A percentile compares a stretch with the other conserved stretches of the same genome.
These are phyloP conservation scores for Pelecanoides urinatrix DNA, from an alignment of 2,113 vertebrate species.

Conservation along the genomic window DNA sequence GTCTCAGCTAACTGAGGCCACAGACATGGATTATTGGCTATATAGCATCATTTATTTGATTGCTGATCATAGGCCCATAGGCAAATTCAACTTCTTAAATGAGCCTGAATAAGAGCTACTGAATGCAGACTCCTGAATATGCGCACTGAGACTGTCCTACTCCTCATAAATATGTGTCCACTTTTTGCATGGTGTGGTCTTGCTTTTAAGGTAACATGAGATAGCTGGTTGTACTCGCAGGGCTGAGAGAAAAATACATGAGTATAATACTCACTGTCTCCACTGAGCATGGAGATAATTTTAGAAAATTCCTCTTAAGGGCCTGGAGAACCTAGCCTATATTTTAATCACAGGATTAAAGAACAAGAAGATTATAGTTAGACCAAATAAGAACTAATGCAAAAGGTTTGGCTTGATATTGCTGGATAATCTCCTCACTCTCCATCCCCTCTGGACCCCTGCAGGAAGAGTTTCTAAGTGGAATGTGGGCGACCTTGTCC, in stretches of 20 bases:
- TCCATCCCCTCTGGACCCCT: neutral
- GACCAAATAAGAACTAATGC: neutral
- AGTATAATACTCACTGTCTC: neutral
- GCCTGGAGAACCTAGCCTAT: neutral
- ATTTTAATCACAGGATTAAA: neutral
- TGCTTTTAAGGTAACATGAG: neutral
- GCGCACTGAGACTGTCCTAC: neutral
- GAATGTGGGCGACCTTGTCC: neutral
- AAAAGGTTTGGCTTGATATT: neutral
- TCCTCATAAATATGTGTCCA: neutral
- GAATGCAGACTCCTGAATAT: neutral
- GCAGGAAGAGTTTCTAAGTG: neutral
- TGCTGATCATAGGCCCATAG: neutral
- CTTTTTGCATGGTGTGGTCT: neutral
- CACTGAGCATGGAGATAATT: neutral
- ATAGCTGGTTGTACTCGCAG: neutral
- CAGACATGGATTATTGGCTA: neutral
- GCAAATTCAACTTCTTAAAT: neutral
- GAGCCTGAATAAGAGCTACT: neutral
- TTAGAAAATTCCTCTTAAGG: neutral
- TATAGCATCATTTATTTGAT: neutral
- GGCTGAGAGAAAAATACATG: neutral
- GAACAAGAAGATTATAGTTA: neutral
- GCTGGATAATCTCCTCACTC: neutral
- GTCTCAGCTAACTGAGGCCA: accelerated